Conservation (phyloP, 35 echinoderm and acorn worm species). For the Patiria miniata region DNA sequence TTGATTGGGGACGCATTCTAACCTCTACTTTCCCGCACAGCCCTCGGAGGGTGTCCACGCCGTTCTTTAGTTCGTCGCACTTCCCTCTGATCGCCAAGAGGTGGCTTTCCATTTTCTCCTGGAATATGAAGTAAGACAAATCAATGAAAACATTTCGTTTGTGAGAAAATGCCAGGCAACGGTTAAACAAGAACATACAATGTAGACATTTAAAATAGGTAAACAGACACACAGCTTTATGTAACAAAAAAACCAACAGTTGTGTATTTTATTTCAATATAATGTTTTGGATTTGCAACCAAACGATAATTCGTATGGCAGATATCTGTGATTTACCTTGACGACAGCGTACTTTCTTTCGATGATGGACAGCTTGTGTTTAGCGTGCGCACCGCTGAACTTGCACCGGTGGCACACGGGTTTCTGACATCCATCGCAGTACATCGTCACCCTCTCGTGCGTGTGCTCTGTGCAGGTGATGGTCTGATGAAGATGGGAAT, state of each 20-base stretch:
- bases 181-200: too few species aligned
- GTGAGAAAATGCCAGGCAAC: too few species aligned
- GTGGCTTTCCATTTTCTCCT: constrained; percentile 84
- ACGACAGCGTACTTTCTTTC: constrained; percentile 79
- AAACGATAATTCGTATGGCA: not conserved
- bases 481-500: constrained; percentile 40
- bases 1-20: not conserved
- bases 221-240: too few species aligned
- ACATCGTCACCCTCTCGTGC: constrained; percentile 84
- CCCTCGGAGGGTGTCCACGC: constrained; percentile 48
- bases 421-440: constrained; percentile 96
- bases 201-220: too few species aligned
- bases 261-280: not conserved
- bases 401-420: constrained; percentile 93
- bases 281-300: not conserved
- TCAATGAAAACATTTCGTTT: too few species aligned
- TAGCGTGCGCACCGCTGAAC: constrained; percentile 77
- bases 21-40: constrained; percentile 58
- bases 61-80: constrained; percentile 38
- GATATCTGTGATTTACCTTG: too few species aligned
- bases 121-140: not conserved
- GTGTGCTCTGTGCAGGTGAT: constrained; percentile 93
- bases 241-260: constrained; percentile 22
- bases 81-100: constrained; percentile 61
- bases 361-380: constrained; percentile 79